phyloP scores from a whole-genome alignment of 2,888 invertebrate species.

The Microctonus aethiopoides region DNA sequence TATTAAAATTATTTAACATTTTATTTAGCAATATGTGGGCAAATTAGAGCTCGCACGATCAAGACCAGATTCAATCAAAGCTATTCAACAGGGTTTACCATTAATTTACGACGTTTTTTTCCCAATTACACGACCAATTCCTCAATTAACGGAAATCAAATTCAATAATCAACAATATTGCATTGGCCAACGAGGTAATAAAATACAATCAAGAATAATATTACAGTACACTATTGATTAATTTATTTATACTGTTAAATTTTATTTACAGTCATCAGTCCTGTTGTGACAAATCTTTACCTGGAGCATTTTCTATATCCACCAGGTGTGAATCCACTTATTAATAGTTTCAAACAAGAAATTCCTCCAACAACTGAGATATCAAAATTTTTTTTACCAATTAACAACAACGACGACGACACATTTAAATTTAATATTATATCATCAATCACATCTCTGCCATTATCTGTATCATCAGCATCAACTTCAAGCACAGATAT shows the following conservation, averaged over 20 bases:
- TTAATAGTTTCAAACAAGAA: not conserved
- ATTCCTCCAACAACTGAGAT: not conserved
- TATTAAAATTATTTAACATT: not conserved
- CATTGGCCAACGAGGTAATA: conserved; percentile 51
- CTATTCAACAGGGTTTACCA: conserved; percentile 49
- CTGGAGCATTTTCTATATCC: conserved; percentile 63
- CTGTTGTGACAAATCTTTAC: conserved; percentile 60
- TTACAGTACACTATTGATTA: too few relatives aligned
- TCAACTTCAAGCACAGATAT: not conserved
- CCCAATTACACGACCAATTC: conserved; percentile 56
- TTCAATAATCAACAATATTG: conserved; percentile 55
- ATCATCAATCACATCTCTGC: not conserved
- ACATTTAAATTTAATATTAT: not conserved
- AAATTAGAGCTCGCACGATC: conserved; percentile 54
- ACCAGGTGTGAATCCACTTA: conserved; percentile 42
- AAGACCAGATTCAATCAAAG: conserved; percentile 49
- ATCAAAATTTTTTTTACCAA: not conserved
- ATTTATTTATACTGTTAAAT: not conserved
- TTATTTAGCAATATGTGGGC: conserved; percentile 56
- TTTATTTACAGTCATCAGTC: conserved; percentile 49
- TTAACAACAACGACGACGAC: not conserved
- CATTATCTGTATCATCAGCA: not conserved
- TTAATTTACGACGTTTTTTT: conserved; percentile 57
- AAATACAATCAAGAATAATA: too few relatives aligned
- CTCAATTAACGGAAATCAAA: conserved; percentile 51